Evolutionary conservation across 2,113 vertebrate species (phyloP).

Genomic region (Mormyrus iriodes): DNA sequence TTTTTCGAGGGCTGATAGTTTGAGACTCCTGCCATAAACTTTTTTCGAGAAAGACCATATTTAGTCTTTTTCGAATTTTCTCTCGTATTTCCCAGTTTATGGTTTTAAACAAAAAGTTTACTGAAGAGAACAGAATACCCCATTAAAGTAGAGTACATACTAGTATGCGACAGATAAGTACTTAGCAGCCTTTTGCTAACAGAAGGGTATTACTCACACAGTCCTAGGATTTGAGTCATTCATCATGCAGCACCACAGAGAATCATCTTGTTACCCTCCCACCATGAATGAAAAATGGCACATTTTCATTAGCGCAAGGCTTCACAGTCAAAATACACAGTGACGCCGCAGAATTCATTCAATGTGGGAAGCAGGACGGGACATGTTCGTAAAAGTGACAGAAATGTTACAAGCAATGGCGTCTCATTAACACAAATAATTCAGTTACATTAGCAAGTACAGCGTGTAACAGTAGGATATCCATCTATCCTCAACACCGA

Average conservation of each 20-base stretch:
- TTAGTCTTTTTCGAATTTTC: not conserved
- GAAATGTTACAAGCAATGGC: not conserved
- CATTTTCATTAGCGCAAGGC: not conserved
- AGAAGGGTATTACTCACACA: constrained; percentile 1
- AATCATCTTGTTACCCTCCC: not conserved
- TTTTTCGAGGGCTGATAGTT: no score
- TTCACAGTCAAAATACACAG: not conserved
- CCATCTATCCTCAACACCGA: not conserved
- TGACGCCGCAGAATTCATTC: not conserved
- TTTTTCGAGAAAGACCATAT: no score
- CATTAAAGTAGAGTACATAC: not conserved
- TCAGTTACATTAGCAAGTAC: not conserved
- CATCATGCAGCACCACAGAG: not conserved
- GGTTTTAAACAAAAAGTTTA: not conserved
- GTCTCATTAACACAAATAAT: not conserved
- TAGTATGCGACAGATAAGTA: not conserved
- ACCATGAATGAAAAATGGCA: not conserved
- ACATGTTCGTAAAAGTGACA: not conserved
- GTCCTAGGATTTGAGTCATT: not conserved
- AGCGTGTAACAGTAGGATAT: not conserved
- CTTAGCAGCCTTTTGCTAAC: not conserved
- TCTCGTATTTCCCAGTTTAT: not conserved
- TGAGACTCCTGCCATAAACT: no score
- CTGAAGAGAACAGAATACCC: not conserved
- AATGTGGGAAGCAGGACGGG: not conserved